phyloP scores from a whole-genome alignment of 2,888 invertebrate genomes.

The Diloba caeruleocephala region DNA sequence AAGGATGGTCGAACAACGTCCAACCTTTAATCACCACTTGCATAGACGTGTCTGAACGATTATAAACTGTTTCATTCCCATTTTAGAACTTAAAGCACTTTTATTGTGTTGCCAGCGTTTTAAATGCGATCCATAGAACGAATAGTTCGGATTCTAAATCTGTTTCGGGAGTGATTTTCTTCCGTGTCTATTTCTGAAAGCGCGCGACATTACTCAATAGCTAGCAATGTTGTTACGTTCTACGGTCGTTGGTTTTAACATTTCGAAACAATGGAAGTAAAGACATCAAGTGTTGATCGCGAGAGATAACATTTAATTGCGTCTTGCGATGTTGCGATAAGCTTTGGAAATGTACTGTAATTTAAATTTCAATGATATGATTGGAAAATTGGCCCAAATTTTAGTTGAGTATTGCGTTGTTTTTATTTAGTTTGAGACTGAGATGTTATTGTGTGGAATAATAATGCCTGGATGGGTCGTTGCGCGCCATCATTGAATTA shows the following conservation, averaged over 20 bases:
- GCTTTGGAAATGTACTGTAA: conserved; percentile 20
- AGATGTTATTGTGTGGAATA: conserved; percentile 7
- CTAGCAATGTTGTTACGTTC: conserved; percentile 35
- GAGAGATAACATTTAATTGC: conserved; percentile 29
- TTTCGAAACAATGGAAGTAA: conserved; percentile 54
- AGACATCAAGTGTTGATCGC: conserved; percentile 40
- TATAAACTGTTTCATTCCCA: conserved; percentile 64
- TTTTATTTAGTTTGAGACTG: conserved; percentile 5
- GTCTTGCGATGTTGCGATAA: conserved; percentile 31
- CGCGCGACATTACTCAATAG: conserved; percentile 40
- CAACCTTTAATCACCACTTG: conserved; percentile 75
- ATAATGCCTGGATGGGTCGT: conserved; percentile 1
- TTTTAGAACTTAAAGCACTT: conserved; percentile 74
- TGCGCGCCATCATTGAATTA: not conserved
- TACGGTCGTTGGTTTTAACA: conserved; percentile 28
- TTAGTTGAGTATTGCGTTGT: conserved; percentile 15
- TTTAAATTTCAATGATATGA: conserved; percentile 25
- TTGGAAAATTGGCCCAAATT: conserved; percentile 23
- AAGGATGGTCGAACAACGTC: conserved; percentile 79
- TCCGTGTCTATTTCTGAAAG: conserved; percentile 49
- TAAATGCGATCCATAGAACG: conserved; percentile 35
- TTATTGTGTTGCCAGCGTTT: conserved; percentile 58
- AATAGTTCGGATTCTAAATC: conserved; percentile 34
- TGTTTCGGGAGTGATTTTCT: conserved; percentile 32
- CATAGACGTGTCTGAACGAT: conserved; percentile 55